Base-by-base conservation (phyloP, 2,113 vertebrate genomes). In the Dasyornis broadbenti region DNA sequence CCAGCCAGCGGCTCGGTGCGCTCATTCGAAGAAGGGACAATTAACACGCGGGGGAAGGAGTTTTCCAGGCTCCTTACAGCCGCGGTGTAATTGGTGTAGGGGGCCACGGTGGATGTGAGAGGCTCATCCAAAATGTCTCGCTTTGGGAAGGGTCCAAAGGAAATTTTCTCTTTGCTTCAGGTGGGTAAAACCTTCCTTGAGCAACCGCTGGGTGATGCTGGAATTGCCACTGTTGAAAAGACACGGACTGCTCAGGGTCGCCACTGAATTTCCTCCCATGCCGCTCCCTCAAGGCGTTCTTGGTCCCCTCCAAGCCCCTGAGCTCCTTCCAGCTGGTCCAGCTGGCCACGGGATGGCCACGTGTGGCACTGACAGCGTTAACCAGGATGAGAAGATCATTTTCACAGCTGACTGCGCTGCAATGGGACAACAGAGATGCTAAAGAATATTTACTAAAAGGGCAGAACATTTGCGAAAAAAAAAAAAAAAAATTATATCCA, bases 371-470 rank as follows among this genome's bases (percentile, higher is more conserved):
- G 66, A 56, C 4, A 56, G 78, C 39, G 56, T 87, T 86, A 91
- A 89, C 47, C 49, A 24, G 42, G n/a, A 66, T 9, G 47, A 86
- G 60, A 13, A 2, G 15, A 81, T 76, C 6, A 14, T 66, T 60
- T 72, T 73, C 84, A 40, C 77, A 72, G 61, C 69, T 35, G 70
- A 35, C 31, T 63, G 61, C 2, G 2, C 47, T 61, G 86, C 82
- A 66, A 3, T 31, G 49, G 57, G 73, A n/a, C 56, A 63, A 37
- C 31, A 40, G 70, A 89, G 50, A 82, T 91, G 53, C 88, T 81
- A 53, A 93, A 86, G 79, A 78, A 56, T 86, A 91, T 96, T 96
- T 95, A 70, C 81, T 66, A 88, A 96, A 95, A 97, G 50, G 50
- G 56, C 70, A 91, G 50, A 91, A 92, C 69, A 72, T 69, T 94